Base-by-base conservation (phyloP, 2,888 invertebrate genomes). In the Lordiphosa andalusiaca region DNA sequence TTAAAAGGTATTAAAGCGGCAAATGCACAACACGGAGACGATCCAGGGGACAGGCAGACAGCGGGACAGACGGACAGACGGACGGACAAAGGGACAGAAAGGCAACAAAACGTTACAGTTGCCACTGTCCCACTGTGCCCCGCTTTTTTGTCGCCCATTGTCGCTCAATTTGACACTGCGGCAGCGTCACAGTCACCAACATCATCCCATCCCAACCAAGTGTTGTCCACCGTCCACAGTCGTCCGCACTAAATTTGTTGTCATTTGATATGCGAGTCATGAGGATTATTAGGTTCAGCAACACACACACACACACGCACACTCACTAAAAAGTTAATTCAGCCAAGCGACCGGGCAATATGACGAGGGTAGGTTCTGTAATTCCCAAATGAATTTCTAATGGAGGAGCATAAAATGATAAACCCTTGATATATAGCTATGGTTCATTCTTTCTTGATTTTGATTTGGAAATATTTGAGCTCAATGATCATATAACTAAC, bases 1-100 rank as follows among this genome's bases (percentile, higher is more conserved):
- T 87, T 88, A 87, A 87, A 87, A 89, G 88, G 88, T 87, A 88
- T 89, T 88, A 88, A 88, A 89, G 89, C 88, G 87, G 88, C 89
- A 87, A 88, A 88, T 88, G 86, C 87, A 87, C 88, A 86, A 75
- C 86, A 87, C 13, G 42, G 25, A 13, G 30, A 23, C 23, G 58
- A 51, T 30, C 19, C 57, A 47, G 23, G 52, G 50, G 41, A 36
- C 41, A 37, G 38, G n/a, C 37, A 53, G 41, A 49, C 23, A 25
- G 41, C 9, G 42, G 65, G 19, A 35, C 35, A 9, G 38, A 16
- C 30, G 7, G 16, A 21, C 30, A 9, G 16, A 19, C 30, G 7
- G 16, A 21, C 30, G 7, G 16, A 19, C 10, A 12, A 39, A 46
- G 39, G 39, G 37, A 30, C 58, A 48, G 58, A 67, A 71, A 69